phyloP scores from a whole-genome alignment of 2,113 vertebrate species.

The Ophthalmotilapia sp. region DNA sequence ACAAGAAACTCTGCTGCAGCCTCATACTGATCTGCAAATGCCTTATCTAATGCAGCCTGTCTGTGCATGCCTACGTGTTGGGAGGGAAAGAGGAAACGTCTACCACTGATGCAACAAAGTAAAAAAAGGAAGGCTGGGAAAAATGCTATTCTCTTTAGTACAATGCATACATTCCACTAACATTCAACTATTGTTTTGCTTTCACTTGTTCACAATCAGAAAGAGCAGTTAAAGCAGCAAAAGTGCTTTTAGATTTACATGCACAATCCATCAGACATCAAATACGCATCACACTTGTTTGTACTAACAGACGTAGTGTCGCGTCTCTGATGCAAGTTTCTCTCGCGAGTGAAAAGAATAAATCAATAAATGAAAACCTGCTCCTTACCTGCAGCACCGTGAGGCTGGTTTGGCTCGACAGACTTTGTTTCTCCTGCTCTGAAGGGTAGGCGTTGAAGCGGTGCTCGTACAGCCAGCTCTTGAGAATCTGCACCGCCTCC shows the following conservation, averaged over 20 bases:
- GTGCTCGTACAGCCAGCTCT: slow-evolving; percentile 92
- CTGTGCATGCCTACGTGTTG: background rate
- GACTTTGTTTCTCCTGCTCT: slow-evolving; percentile 89
- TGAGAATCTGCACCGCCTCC: slow-evolving; percentile 88
- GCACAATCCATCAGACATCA: background rate
- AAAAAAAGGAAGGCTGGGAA: slow-evolving; percentile 7
- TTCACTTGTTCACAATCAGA: background rate
- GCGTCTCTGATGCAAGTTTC: background rate
- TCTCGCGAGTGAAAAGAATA: background rate
- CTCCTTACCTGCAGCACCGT: slow-evolving; percentile 87
- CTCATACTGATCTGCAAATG: slow-evolving; percentile 23
- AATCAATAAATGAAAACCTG: background rate
- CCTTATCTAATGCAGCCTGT: background rate
- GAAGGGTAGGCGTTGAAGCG: slow-evolving; percentile 96
- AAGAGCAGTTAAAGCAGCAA: background rate
- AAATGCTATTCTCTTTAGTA: background rate
- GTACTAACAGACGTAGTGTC: background rate
- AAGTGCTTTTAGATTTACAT: background rate
- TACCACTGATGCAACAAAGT: slow-evolving; percentile 8
- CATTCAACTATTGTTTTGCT: background rate
- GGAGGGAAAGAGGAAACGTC: slow-evolving; percentile 18
- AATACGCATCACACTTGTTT: background rate
- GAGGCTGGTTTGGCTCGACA: slow-evolving; percentile 87
- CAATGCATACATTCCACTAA: background rate
- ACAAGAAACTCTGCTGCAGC: slow-evolving; percentile 33